phyloP scores from a whole-genome alignment of 2,113 vertebrate species.

The Pelecanus crispus region DNA sequence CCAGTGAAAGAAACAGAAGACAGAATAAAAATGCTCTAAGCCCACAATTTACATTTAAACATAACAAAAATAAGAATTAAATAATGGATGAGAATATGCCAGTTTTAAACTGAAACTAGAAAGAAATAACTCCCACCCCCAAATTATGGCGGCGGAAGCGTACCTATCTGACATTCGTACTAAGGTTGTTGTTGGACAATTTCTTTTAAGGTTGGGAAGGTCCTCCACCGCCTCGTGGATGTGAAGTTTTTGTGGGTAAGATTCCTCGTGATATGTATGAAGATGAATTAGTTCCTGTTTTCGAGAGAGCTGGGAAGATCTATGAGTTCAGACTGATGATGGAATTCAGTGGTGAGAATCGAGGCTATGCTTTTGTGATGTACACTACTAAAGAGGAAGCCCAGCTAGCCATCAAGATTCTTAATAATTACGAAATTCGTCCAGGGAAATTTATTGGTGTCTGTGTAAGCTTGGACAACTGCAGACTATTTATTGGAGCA shows the following conservation, averaged over 20 bases:
- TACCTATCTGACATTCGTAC: not conserved
- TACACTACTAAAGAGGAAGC: conserved; percentile 89
- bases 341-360: conserved; percentile 96
- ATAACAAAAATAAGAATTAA: not conserved
- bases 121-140: not conserved
- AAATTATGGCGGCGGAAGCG: fast-evolving
- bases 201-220: conserved; percentile 88
- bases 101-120: not conserved
- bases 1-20: not conserved
- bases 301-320: conserved; percentile 86
- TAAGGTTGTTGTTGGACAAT: not conserved
- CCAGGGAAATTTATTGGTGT: conserved; percentile 92
- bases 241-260: conserved; percentile 97
- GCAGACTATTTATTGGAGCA: conserved; percentile 91
- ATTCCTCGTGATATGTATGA: conserved; percentile 96
- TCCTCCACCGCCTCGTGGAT: conserved; percentile 89
- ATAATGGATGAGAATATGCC: not conserved
- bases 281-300: conserved; percentile 91
- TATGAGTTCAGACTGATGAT: conserved; percentile 97
- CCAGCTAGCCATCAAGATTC: conserved; percentile 84
- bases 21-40: not conserved
- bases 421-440: conserved; percentile 91
- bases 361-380: conserved; percentile 97
- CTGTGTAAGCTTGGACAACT: conserved; percentile 93
- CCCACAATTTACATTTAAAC: not conserved